Conservation (phyloP, 2,113 vertebrate species). For the Trematocara stigmaticum region DNA sequence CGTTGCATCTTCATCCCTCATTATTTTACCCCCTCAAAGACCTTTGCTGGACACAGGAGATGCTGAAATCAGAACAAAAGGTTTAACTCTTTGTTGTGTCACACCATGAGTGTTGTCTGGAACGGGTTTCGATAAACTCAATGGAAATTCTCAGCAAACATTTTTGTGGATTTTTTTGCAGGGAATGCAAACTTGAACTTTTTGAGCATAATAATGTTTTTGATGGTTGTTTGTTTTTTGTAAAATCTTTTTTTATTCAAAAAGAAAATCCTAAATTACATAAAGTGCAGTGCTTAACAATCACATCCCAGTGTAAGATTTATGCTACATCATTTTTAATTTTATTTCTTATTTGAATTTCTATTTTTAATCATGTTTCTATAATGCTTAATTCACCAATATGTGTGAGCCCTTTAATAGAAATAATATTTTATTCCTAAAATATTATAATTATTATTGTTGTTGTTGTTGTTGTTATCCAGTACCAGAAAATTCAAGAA, state of each 20-base stretch:
- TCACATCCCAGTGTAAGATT: not conserved
- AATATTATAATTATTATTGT: not conserved
- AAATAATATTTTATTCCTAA: not conserved
- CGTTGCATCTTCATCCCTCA: constrained; percentile 78
- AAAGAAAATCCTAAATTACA: not conserved
- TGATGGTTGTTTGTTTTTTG: no score
- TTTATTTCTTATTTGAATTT: not conserved
- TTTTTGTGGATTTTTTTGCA: not conserved
- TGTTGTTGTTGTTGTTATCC: no score
- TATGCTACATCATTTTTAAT: not conserved
- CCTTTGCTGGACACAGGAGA: constrained; percentile 58
- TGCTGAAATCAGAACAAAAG: constrained; percentile 30
- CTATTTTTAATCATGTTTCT: not conserved
- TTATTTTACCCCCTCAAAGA: constrained; percentile 72
- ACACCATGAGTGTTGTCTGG: not conserved
- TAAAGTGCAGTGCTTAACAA: not conserved
- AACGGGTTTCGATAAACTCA: not conserved
- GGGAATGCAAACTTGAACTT: not conserved
- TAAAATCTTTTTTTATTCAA: not conserved
- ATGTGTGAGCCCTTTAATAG: not conserved
- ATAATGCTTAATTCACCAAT: not conserved
- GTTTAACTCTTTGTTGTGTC: constrained; percentile 59
- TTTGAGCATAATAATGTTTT: not conserved
- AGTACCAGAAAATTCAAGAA: not conserved
- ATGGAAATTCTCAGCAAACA: not conserved